A percentile compares a stretch with the other conserved stretches of the same genome.
These are phyloP conservation scores for Centropus unirufus DNA, from an alignment of 2,113 vertebrate species.

Conservation along the genomic window DNA sequence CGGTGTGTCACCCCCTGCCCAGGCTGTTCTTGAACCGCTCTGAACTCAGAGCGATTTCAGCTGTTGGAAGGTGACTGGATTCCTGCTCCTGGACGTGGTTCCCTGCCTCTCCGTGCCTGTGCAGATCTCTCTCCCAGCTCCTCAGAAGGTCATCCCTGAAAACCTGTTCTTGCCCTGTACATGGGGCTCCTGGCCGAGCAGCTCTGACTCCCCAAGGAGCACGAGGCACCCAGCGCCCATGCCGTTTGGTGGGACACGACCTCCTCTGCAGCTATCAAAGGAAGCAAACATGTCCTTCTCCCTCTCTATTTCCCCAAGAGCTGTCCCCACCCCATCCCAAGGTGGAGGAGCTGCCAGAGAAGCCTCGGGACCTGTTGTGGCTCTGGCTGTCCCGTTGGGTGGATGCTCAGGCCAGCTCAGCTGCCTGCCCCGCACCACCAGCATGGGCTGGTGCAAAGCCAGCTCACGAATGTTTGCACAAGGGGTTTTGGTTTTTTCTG, in stretches of 20 bases:
- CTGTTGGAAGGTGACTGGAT: no score
- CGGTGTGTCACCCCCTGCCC: accelerated
- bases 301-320: not conserved
- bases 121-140: not conserved
- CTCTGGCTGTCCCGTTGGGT: accelerated
- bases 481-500: not conserved
- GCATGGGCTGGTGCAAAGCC: not conserved
- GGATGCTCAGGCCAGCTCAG: no score
- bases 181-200: not conserved
- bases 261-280: not conserved
- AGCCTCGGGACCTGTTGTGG: not conserved
- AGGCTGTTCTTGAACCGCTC: not conserved
- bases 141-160: not conserved
- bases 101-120: not conserved
- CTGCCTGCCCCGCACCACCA: not conserved
- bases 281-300: not conserved
- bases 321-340: accelerated
- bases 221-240: accelerated
- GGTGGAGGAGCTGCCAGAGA: not conserved
- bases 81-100: not conserved
- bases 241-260: not conserved
- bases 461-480: not conserved
- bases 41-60: not conserved
- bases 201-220: accelerated
- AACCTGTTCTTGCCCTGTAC: not conserved